Base-by-base conservation (phyloP, 2,888 invertebrate genomes). In the Itoplectis maculator region DNA sequence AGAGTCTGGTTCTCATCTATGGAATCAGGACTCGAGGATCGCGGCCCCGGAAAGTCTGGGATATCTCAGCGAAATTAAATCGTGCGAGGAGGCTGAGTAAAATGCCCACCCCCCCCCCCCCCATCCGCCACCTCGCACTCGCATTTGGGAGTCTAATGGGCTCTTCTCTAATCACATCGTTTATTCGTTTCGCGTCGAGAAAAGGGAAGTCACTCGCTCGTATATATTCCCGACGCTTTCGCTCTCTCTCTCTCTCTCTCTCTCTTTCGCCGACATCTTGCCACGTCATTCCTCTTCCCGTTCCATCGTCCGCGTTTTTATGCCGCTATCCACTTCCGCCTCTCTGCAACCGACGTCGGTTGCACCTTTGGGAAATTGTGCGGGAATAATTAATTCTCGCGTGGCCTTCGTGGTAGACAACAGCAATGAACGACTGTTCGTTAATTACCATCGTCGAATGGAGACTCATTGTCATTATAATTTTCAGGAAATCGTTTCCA, bases 91-190 rank as follows among this genome's bases (percentile, higher is more conserved):
- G 40, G 49, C 29, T 20, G 20, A 29, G 11, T 49, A 59, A 77
- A 77, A 47, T 56, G 45, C 29, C 35, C 47, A 23, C 20, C 23
- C 49, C 40, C 51, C 4, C n/a, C n/a, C n/a, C n/a, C n/a, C n/a
- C n/a, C n/a, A n/a, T n/a, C n/a, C n/a, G n/a, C n/a, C n/a, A n/a
- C n/a, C 61, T 61, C 40, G 61, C 61, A 29, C 42, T 18, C 23
- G 49, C 69, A 77, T 77, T 69, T 77, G 69, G 29, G 49, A 77
- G 61, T 70, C 77, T 69, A 77, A 77, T 77, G 69, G 69, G 40
- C n/a, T 29, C 69, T 40, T 15, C 40, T 61, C 68, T 69, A 69
- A 77, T 77, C 69, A 59, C 61, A 42, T 69, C 77, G 69, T 70
- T 69, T 29, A 63, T 77, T 47, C 56, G 45, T 56, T 29, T 59